These are phyloP conservation scores for Atherix ibis DNA, from an alignment of 2,888 invertebrate species.

Conservation along the genomic window DNA sequence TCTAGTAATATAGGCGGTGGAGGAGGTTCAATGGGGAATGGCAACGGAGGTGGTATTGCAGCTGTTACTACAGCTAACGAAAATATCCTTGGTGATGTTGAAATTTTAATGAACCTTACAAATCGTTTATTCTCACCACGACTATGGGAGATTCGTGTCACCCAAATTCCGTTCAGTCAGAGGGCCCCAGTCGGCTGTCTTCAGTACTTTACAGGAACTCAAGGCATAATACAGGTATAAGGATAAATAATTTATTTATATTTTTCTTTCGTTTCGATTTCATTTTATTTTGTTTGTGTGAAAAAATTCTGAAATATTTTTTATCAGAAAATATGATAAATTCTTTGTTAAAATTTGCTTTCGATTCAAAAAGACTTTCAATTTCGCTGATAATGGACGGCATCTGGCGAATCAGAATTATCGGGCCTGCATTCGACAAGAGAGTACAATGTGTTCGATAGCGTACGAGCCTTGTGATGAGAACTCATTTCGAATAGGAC, in stretches of 20 bases:
- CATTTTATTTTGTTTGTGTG: background rate
- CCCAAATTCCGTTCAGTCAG: constrained; percentile 61
- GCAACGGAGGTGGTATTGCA: background rate
- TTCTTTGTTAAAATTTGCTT: background rate
- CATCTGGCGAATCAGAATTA: constrained; percentile 67
- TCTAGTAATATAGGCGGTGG: background rate
- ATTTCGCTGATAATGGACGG: constrained; percentile 67
- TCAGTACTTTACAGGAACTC: constrained; percentile 49
- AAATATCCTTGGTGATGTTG: constrained; percentile 13
- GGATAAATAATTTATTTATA: too few relatives aligned
- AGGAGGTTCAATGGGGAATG: background rate
- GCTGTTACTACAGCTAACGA: background rate
- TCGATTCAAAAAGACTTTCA: constrained; percentile 57
- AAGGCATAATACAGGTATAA: constrained; percentile 36
- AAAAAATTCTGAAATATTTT: too few relatives aligned
- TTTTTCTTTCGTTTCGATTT: too few relatives aligned
- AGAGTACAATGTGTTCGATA: constrained; percentile 54
- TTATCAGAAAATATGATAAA: too few relatives aligned
- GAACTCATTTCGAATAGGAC: constrained; percentile 60
- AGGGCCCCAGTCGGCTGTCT: constrained; percentile 62
- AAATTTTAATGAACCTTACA: constrained; percentile 38
- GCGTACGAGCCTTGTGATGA: constrained; percentile 59
- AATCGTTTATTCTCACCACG: constrained; percentile 48
- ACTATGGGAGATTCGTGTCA: constrained; percentile 62
- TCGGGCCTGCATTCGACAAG: constrained; percentile 56